Evolutionary conservation across 1,140 invertebrate genomes (phyloP), one percentile per base, ranked within the genome.

Genomic region (Araneus ventricosus): DNA sequence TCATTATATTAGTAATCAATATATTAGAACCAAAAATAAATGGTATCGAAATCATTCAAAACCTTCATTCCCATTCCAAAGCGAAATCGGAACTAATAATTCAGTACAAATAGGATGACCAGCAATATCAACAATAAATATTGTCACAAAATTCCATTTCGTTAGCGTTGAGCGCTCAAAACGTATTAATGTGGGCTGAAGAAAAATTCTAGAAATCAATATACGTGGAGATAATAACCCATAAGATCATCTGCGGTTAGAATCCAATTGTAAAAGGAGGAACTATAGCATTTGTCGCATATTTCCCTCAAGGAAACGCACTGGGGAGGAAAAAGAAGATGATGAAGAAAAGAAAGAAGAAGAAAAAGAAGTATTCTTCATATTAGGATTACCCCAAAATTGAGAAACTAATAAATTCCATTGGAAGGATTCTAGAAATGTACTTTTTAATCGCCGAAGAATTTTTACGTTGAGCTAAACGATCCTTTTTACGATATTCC

Each of bases 401-500:
- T 84, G 82, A 84, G 45, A 84, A 57, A 63, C 61, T 75, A 88
- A 88, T 70, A 63, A 88, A 88, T 70, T 75, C 63, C 22, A 37
- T 86, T 37, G 41, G 57, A 10, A 63, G 30, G 52, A 57, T 37
- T 61, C 30, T 34, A 22, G 30, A 59, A 86, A 59, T n/a, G 84
- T 86, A 61, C 30, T 86, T 86, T 86, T 86, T 57, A 86, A 59
- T 57, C 30, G 39, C 84, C 34, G 57, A 34, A 57, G 52, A 37
- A 59, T 86, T 86, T 85, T 86, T 57, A 27, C 52, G 52, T 86
- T 30, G 17, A 27, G 52, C 20, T 34, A 86, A 86, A 30, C 41
- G 52, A 45, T 34, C n/a, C 30, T 34, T 86, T 86, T 86, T 86
- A 86, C 30, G 84, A 86, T 57, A 57, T 86, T 30, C n/a, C 17